phyloP scores from a whole-genome alignment of 2,113 vertebrate genomes.

The Chaetura pelagica region DNA sequence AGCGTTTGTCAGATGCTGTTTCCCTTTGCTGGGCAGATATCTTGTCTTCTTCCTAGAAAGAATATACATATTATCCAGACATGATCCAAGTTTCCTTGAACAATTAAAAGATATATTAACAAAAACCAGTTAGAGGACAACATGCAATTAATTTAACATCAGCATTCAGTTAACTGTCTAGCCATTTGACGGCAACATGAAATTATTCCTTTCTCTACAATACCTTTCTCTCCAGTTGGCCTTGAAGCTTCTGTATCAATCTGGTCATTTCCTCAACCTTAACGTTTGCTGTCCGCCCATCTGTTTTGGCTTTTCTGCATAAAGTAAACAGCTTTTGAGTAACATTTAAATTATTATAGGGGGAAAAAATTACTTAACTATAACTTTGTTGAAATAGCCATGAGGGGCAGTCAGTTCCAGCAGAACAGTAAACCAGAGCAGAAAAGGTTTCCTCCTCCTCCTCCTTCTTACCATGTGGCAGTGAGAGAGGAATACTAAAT shows the following conservation, averaged over 20 bases:
- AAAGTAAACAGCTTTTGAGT: constrained; percentile 11
- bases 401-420: not conserved
- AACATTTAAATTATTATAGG: not conserved
- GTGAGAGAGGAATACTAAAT: not conserved
- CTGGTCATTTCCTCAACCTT: constrained; percentile 88
- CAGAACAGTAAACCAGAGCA: not conserved
- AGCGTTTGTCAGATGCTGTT: constrained; percentile 81
- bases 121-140: not conserved
- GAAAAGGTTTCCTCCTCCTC: not conserved
- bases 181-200: not conserved
- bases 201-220: not conserved
- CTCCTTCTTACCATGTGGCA: not conserved
- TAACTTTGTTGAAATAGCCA: not conserved
- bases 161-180: not conserved
- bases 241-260: constrained; percentile 80
- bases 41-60: constrained; percentile 84
- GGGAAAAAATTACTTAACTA: not conserved
- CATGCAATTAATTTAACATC: not conserved
- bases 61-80: not conserved
- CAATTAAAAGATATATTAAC: not conserved
- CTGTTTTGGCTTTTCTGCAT: constrained; percentile 84
- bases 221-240: constrained; percentile 87
- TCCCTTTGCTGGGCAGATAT: constrained; percentile 83
- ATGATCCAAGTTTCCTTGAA: not conserved
- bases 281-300: constrained; percentile 80